phyloP scores from a whole-genome alignment of 2,888 invertebrate genomes.

The Drosophila sordidapex region DNA sequence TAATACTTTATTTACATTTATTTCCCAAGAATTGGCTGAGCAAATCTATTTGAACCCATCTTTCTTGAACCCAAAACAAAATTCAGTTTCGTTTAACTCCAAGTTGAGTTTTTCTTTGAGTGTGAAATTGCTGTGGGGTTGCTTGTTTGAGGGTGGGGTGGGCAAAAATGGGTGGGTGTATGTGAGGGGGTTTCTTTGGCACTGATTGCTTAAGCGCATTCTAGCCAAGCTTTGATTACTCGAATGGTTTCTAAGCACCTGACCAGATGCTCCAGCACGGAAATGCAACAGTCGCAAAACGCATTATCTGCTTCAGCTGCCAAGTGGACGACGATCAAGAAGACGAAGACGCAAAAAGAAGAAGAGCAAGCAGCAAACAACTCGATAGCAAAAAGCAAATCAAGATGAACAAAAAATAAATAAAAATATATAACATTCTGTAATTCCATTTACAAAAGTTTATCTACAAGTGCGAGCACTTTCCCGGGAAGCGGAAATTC shows the following conservation, averaged over 20 bases:
- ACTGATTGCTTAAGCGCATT: conserved; percentile 71
- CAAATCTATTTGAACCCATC: background rate
- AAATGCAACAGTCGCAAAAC: conserved; percentile 78
- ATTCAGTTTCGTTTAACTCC: background rate
- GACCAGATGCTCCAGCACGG: conserved; percentile 42
- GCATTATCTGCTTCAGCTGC: conserved; percentile 76
- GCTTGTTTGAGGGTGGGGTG: background rate
- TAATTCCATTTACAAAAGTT: conserved; percentile 81
- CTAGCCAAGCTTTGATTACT: conserved; percentile 75
- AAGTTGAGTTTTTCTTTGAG: background rate
- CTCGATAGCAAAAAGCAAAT: background rate
- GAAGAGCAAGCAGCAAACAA: conserved; percentile 11
- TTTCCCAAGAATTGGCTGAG: background rate
- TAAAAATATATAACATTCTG: conserved; percentile 55
- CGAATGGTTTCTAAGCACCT: conserved; percentile 75
- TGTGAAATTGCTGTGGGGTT: background rate
- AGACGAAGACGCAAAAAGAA: conserved; percentile 7
- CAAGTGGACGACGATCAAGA: conserved; percentile 58
- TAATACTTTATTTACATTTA: background rate
- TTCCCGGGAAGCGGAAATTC: conserved; percentile 24
- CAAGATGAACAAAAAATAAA: background rate
- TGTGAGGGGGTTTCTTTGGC: conserved; percentile 4
- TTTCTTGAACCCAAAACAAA: background rate
- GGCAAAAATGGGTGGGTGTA: background rate
- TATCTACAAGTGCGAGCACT: conserved; percentile 69